Base-by-base conservation (phyloP, 2,888 invertebrate species). In the Meteorus cinctellus region DNA sequence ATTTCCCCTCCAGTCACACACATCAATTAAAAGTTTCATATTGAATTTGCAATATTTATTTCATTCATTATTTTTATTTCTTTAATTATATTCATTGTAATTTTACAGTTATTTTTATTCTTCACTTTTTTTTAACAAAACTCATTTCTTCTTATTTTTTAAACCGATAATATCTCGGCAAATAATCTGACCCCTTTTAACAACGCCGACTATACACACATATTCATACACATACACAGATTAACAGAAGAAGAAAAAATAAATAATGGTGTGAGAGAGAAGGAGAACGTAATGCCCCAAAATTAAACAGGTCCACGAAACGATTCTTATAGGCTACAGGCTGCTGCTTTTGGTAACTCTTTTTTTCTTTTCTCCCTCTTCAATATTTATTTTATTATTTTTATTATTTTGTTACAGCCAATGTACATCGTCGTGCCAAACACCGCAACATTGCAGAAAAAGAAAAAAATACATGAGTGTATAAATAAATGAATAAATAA, bases 231-330 rank as follows among this genome's bases (percentile, higher is more conserved):
- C 19, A 19, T 8, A 55, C 55, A 19, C 19, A 8, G 6, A 19
- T 55, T n/a, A 1, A 55, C 10, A 19, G 2, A 8, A 5, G 4
- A 19, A 19, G 10, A 19, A 55, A 4, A 55, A 55, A 10, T 4
- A 59, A 48, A 45, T 41, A 60, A 31, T 66, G 68, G 67, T 66
- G 76, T 63, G 72, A 78, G n/a, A n/a, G 72, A 71, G 78, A 75
- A 72, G 70, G 80, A 78, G 81, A 71, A 81, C 84, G 84, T 84
- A 85, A 84, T 85, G 55, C 55, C 85, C 83, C 82, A 84, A 85
- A 85, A 85, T 85, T 84, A 84, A 85, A 85, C 85, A 82, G 84
- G 78, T 80, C 77, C 81, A 82, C 81, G 83, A 82, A 83, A 84
- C 83, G 80, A 65, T 36, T 65, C 65, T 65, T 36, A 65, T 75